A percentile compares a stretch with the other conserved stretches of the same genome.
Conservation (phyloP, 2,113 vertebrate genomes). For the Pongo pygmaeus region DNA sequence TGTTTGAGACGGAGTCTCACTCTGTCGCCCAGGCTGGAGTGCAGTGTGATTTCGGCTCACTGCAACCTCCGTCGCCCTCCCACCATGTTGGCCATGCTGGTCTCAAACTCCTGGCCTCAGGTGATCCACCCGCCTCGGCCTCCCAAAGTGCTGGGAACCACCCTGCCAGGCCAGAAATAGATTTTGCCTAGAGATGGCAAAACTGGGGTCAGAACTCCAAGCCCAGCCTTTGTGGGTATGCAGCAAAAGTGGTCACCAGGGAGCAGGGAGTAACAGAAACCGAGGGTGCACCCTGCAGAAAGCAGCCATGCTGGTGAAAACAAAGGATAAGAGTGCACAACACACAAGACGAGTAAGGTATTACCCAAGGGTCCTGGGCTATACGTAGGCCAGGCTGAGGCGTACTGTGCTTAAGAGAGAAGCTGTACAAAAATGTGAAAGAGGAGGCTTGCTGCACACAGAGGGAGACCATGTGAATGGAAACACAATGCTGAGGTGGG, state of each 20-base stretch:
- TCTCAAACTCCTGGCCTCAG: no score
- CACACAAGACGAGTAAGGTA: background rate
- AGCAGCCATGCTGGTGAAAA: background rate
- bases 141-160: no score
- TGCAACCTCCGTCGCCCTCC: no score
- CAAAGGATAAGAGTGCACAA: background rate
- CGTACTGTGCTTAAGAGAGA: background rate
- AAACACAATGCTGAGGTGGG: background rate
- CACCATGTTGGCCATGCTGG: no score
- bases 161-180: background rate
- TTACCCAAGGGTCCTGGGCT: no score
- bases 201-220: background rate
- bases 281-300: background rate
- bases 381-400: background rate
- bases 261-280: background rate
- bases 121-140: no score
- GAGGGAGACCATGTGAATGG: background rate
- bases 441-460: background rate
- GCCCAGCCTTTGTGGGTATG: background rate
- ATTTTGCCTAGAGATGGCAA: background rate
- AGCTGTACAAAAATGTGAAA: no score
- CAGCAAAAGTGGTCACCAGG: background rate
- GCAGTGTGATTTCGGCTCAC: no score
- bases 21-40: no score
- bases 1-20: no score